Conservation (phyloP, 2,797 vertebrate genomes). For the Todus mexicanus region DNA sequence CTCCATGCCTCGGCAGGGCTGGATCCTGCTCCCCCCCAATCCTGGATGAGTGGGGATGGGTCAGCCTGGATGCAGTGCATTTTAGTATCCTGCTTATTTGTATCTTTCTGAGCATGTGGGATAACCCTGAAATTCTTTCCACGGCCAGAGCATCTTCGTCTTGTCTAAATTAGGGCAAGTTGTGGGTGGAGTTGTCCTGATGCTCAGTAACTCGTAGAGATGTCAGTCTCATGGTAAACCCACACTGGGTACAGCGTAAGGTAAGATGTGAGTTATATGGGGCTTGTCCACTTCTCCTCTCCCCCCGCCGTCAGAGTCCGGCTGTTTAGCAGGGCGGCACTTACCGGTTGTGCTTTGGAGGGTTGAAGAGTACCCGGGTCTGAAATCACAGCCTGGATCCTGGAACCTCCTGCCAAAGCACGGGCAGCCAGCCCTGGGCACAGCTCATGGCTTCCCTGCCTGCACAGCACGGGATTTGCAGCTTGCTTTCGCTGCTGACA, state of each 20-base stretch:
- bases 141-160: not conserved
- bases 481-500: not conserved
- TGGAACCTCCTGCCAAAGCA: not conserved
- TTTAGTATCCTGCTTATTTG: not conserved
- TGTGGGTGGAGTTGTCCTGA: not conserved
- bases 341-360: not conserved
- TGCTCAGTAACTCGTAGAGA: not conserved
- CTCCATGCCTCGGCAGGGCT: not conserved
- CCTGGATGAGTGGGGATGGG: no score
- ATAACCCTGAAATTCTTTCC: not conserved
- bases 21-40: not conserved
- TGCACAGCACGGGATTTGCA: rapidly evolving
- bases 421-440: not conserved
- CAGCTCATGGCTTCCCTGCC: not conserved
- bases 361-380: not conserved
- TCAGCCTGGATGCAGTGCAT: not conserved
- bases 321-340: not conserved
- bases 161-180: not conserved
- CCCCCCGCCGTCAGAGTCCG: no score
- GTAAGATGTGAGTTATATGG: not conserved
- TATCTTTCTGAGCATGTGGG: not conserved
- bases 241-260: not conserved
- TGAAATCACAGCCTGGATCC: not conserved
- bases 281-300: not conserved
- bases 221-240: not conserved